Evolutionary conservation across 1,140 invertebrate species (phyloP), one percentile per base, ranked within the genome.

Genomic region (Daktulosphaira vitifoliae): DNA sequence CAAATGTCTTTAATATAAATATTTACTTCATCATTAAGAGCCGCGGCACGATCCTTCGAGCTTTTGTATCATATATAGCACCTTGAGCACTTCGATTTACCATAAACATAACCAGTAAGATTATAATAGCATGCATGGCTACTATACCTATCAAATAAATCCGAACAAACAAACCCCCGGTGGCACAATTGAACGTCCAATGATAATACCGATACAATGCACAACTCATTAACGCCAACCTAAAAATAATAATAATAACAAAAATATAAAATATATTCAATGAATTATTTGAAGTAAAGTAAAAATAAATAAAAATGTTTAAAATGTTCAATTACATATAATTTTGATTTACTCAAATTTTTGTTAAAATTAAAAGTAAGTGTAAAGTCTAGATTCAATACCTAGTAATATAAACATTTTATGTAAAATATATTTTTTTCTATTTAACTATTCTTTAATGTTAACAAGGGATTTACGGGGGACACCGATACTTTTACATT

Each of bases 71-170:
- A n/a, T 82, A 82, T 65, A 88, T 86, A 46, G 82, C 81, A 18
- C 85, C 85, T 68, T 80, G 78, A 1, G 84, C 80, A 62, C 84
- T 87, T 37, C 84, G 78, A 72, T 82, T 84, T 6, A 85, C 82
- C 66, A 87, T 77, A n/a, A 80, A 76, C 15, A 82, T 77, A 65
- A 85, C 73, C 2, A 87, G 74, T 54, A 86, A 70, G 68, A 83
- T 80, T 7, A 83, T 77, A 13, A 78, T 71, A 5, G 77, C 76
- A 39, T 87, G 79, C 51, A 87, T 77, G 0, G 77, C 73, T 68
- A 84, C 70, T 70, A 84, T 82, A 18, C 84, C 84, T 54, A 81
- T 77, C 8, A 87, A 76, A 70, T 86, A 88, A 23, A 80, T 77
- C 39, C 84, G 76, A 26, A 87, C 84, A 69, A 84, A 81, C 38